These are phyloP conservation scores for Sylvicapra grimmia DNA, from an alignment of 2,113 vertebrate genomes.

Conservation along the genomic window DNA sequence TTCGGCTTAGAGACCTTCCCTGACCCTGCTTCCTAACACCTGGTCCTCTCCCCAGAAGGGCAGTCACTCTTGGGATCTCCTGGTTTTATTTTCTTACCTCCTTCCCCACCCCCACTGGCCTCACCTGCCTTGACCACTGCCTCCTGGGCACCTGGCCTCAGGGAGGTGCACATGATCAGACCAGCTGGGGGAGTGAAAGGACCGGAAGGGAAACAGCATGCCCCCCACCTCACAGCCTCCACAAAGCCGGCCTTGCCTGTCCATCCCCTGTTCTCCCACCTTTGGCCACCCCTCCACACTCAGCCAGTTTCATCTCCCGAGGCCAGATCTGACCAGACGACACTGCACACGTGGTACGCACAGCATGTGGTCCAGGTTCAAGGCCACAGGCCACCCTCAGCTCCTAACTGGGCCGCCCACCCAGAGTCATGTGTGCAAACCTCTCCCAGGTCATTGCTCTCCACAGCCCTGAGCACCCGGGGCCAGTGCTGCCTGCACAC, in stretches of 20 bases:
- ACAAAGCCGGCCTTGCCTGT: background rate
- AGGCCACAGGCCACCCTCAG: background rate
- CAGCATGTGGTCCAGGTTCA: accelerated
- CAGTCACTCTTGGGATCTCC: background rate
- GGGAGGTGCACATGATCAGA: background rate
- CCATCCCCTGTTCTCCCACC: background rate
- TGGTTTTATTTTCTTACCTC: background rate
- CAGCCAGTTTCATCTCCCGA: accelerated
- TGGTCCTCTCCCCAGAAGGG: background rate
- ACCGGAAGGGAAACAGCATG: accelerated
- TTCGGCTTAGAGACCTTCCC: background rate
- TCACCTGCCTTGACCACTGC: background rate
- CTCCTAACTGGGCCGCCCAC: background rate
- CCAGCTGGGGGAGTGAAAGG: background rate
- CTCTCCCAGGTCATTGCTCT: background rate
- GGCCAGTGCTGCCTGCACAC: background rate
- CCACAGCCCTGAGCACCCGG: too few species aligned
- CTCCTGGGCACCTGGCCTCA: background rate
- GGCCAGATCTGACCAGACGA: background rate
- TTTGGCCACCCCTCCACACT: background rate
- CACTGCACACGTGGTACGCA: background rate
- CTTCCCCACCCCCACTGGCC: background rate
- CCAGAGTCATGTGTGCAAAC: background rate
- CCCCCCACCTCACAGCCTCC: background rate
- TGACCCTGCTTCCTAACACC: background rate